phyloP scores from a whole-genome alignment of 2,888 invertebrate species.

The Allygus modestus region DNA sequence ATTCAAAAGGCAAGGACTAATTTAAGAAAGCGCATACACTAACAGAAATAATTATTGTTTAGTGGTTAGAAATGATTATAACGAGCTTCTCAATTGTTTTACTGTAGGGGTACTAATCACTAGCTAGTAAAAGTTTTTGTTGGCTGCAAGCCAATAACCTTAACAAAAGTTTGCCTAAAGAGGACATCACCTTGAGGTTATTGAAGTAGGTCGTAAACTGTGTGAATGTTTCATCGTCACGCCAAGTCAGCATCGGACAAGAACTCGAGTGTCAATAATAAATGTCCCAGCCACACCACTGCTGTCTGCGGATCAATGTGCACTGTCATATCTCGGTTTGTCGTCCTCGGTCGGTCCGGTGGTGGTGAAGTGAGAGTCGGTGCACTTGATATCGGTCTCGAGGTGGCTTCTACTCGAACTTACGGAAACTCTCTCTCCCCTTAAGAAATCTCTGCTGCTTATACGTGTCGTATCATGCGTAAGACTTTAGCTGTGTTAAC shows the following conservation, averaged over 20 bases:
- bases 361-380: too few relatives aligned
- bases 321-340: background rate
- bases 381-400: too few relatives aligned
- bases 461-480: background rate
- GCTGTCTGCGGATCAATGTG: background rate
- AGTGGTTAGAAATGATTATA: too few relatives aligned
- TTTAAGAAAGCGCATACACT: too few relatives aligned
- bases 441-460: background rate
- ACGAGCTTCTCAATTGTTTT: too few relatives aligned
- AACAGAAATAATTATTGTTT: too few relatives aligned
- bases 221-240: conserved; percentile 23
- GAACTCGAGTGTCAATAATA: conserved; percentile 28
- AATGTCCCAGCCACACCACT: background rate
- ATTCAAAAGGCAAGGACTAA: too few relatives aligned
- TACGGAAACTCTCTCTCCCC: too few relatives aligned
- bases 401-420: background rate
- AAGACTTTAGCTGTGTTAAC: background rate
- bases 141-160: too few relatives aligned
- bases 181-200: background rate
- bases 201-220: conserved; percentile 15
- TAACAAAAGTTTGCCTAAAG: background rate
- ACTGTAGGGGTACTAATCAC: too few relatives aligned
- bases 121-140: too few relatives aligned
- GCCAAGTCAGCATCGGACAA: conserved; percentile 30
- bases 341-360: background rate